Base-by-base conservation (phyloP, 2,888 invertebrate genomes). In the Suillia variegata region DNA sequence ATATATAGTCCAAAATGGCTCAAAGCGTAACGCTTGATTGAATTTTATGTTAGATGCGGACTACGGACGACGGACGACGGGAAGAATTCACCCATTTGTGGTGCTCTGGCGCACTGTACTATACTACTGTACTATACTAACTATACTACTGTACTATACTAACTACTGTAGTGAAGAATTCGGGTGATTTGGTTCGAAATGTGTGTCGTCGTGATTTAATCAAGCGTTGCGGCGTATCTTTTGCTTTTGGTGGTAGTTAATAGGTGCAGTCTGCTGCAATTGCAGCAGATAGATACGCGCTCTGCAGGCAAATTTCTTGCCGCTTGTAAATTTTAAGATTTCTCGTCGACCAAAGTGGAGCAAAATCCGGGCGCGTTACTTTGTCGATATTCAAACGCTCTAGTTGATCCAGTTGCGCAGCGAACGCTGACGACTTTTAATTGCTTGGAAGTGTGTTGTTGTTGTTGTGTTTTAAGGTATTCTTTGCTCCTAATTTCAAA, bases 391-490 rank as follows among this genome's bases (percentile, higher is more conserved):
- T n/a, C n/a, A n/a, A n/a, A n/a, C n/a, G n/a, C n/a, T n/a, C n/a
- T 13, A 22, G 52, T 57, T 62, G 64, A 54, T 63, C 62, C 62
- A 65, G 34, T 62, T 64, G 61, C 22, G 65, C 64, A 66, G n/a
- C 64, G 61, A 56, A 67, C 62, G 62, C 59, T 62, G 49, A 62
- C 65, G 58, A 58, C 61, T 47, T 55, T 42, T 56, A 51, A 62
- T 57, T 61, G 57, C 38, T 61, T 61, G 62, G 54, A 47, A n/a
- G n/a, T n/a, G n/a, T n/a, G n/a, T n/a, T n/a, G n/a, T n/a, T n/a
- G n/a, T n/a, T n/a, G n/a, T n/a, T n/a, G n/a, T n/a, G n/a, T n/a
- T n/a, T n/a, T n/a, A n/a, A n/a, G n/a, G n/a, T n/a, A n/a, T n/a
- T n/a, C n/a, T n/a, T n/a, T n/a, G n/a, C n/a, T n/a, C n/a, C n/a